Base-by-base conservation (phyloP, 2,113 vertebrate species). In the Vicugna pacos region DNA sequence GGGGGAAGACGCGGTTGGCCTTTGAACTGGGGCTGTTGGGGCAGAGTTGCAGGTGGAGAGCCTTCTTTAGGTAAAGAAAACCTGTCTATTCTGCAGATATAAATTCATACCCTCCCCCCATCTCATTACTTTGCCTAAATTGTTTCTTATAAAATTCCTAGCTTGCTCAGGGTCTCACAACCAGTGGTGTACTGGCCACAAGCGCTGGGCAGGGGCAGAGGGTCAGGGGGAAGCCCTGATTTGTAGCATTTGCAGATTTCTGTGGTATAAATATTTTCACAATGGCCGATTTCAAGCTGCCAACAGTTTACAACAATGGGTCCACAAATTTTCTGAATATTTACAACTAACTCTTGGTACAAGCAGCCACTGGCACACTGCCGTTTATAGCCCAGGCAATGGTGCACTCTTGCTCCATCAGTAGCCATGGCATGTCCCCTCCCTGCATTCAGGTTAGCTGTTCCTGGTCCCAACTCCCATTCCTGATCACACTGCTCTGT, bases 281-380 rank as follows among this genome's bases (percentile, higher is more conserved):
- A 8, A 1, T 28, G 70, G 80, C 60, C 4, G 0, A 19, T 38
- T 54, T 64, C 73, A 62, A 54, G 46, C 20, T 22, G 22, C 64
- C 64, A 30, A 30, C 7, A 20, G 58, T 26, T 60, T 2, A 3
- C 54, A 22, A 54, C 12, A 19, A 16, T 9, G 8, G 46, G n/a
- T 16, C 58, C 8, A 42, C 26, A 32, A 13, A 28, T 35, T 62
- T 58, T 50, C 58, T 3, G 22, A 35, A 14, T 52, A 15, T 54
- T 42, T 77, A 6, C 75, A 30, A 8, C 35, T 13, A 22, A 35
- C 38, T 32, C 81, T 38, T 26, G 20, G 46, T 20, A 0, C 0
- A 1, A 26, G 54, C 13, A 0, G 5, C 30, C 65, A 52, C 35
- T 1, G 3, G 64, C 42, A 26, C 3, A 0, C 1, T 1, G 0